Base-by-base conservation (phyloP, 2,113 vertebrate genomes). In the Stegastes partitus region DNA sequence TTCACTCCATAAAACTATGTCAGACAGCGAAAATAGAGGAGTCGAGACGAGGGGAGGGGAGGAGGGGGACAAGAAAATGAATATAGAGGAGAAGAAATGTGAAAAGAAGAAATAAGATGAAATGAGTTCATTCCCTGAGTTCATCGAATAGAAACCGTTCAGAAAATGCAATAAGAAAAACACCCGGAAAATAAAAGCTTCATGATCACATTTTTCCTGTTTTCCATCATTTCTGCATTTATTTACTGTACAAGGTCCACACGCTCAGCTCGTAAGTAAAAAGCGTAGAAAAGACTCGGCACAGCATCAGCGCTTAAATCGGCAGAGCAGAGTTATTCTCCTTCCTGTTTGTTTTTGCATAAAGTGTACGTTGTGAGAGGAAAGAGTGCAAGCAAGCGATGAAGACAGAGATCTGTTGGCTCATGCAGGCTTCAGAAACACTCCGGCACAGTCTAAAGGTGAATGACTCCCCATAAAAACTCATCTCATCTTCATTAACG, bases 51-150 rank as follows among this genome's bases (percentile, higher is more conserved):
- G n/a, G 21, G 5, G 26, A 5, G 6, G 42, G 14, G 21, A 28
- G 26, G 26, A 5, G 42, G 14, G 4, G 44, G 10, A 68, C n/a
- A 55, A 66, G 31, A 1, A 22, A 56, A 51, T 1, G 25, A 55
- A n/a, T 26, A 68, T 39, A 42, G 61, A 0, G 3, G 16, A 44
- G 62, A 83, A 25, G 23, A 68, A 74, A 56, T 3, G 53, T 23
- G 45, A 62, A 62, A 68, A 62, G 34, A 26, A 18, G 42, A 50
- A 72, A 81, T 25, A 21, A 77, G 59, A 74, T 49, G 6, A 58
- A 70, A 11, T 45, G 19, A 82, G 62, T 57, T 68, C 10, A n/a
- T 66, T 34, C 34, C 15, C 45, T 51, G 9, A 34, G 7, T 34
- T 34, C 31, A 34, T 42, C 22, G 37, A 68, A 58, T 57, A 58